Conservation (phyloP, 2,113 vertebrate genomes). For the Plecotus auritus region DNA sequence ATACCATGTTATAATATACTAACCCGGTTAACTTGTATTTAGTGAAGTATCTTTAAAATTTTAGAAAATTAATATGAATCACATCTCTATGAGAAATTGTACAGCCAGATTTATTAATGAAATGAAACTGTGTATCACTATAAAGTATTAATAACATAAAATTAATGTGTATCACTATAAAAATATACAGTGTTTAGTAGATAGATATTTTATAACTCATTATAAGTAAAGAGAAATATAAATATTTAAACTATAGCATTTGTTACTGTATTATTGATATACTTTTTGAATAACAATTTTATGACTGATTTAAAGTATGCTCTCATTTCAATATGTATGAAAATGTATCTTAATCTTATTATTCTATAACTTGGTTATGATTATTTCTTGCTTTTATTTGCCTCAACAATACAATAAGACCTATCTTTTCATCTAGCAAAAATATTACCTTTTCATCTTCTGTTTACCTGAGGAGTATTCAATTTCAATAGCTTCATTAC, state of each 20-base stretch:
- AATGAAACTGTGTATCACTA: background rate
- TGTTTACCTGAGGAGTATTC: slow-evolving; percentile 48
- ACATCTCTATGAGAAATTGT: background rate
- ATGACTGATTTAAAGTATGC: background rate
- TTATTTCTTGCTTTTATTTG: slow-evolving; percentile 51
- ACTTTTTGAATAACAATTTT: slow-evolving; percentile 2
- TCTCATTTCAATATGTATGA: slow-evolving; percentile 1
- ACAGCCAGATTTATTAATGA: background rate
- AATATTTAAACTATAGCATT: background rate
- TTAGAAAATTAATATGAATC: slow-evolving; percentile 39
- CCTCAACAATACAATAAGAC: slow-evolving; percentile 36
- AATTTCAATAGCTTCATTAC: slow-evolving; percentile 47
- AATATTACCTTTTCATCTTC: slow-evolving; percentile 57
- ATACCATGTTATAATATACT: background rate
- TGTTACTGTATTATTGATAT: background rate
- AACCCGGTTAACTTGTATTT: background rate
- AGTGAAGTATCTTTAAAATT: background rate
- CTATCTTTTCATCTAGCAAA: slow-evolving; percentile 49
- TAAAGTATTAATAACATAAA: slow-evolving; percentile 4
- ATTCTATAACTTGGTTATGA: slow-evolving; percentile 13
- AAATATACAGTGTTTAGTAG: background rate
- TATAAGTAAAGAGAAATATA: background rate
- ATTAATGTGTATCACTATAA: background rate
- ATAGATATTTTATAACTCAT: slow-evolving; percentile 11
- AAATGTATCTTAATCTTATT: slow-evolving; percentile 1